Percentiles rank a stretch among this genome's conserved stretches.
phyloP scores from a whole-genome alignment of 2,797 vertebrate species.

The Steatocranus sp. region DNA sequence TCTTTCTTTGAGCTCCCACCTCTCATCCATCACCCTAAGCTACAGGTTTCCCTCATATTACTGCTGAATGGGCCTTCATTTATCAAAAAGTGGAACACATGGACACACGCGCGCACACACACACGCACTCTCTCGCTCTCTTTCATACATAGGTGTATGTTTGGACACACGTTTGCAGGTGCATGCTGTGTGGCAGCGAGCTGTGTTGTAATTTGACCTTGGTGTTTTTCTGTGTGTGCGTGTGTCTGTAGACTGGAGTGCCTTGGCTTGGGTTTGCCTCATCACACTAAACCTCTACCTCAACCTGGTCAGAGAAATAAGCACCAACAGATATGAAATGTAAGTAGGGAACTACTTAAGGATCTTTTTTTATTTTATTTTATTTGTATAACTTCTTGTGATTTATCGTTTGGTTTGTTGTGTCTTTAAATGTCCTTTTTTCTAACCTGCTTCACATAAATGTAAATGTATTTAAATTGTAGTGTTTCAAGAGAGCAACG shows the following conservation, averaged over 20 bases:
- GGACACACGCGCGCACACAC: background rate
- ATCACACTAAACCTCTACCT: slow-evolving; percentile 79
- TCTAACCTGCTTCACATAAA: background rate
- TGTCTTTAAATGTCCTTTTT: background rate
- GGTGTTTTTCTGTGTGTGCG: slow-evolving; percentile 28
- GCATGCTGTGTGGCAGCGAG: slow-evolving; percentile 19
- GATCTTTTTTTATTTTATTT: background rate
- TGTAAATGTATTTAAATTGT: background rate
- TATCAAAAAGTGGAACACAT: slow-evolving; percentile 63
- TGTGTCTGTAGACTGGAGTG: slow-evolving; percentile 74
- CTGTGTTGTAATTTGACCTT: slow-evolving; percentile 61
- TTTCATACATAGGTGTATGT: background rate
- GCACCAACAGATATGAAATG: slow-evolving; percentile 69
- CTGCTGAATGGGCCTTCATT: slow-evolving; percentile 69
- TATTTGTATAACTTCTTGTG: background rate
- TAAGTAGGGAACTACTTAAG: slow-evolving; percentile 47
- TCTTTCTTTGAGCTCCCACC: slow-evolving; percentile 48
- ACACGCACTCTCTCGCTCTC: background rate
- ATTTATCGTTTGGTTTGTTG: background rate
- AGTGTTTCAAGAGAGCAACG: background rate
- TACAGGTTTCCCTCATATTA: slow-evolving; percentile 76
- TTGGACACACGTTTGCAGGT: slow-evolving; percentile 15
- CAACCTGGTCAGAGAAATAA: slow-evolving; percentile 76
- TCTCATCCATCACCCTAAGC: slow-evolving; percentile 64
- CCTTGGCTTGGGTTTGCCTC: slow-evolving; percentile 79